phyloP scores from a whole-genome alignment of 2,113 vertebrate genomes.

The Argyrosomus japonicus region DNA sequence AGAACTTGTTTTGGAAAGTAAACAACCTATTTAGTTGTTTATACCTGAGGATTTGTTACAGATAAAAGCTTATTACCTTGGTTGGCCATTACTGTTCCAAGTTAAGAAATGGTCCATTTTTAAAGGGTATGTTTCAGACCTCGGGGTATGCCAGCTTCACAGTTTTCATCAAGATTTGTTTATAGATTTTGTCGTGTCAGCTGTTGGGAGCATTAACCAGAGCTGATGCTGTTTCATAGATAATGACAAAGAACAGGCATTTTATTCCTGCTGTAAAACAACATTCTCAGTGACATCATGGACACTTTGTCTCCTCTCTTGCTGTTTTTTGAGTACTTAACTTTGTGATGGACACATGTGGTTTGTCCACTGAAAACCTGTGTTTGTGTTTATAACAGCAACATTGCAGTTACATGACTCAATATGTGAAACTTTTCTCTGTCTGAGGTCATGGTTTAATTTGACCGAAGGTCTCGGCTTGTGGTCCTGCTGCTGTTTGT shows the following conservation, averaged over 20 bases:
- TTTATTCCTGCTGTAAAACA: constrained; percentile 38
- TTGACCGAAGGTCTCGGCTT: constrained; percentile 35
- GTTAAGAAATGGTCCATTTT: neutral
- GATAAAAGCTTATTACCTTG: neutral
- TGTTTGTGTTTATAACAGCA: constrained; percentile 48
- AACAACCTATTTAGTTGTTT: neutral
- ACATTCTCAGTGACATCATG: constrained; percentile 42
- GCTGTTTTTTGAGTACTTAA: constrained; percentile 33
- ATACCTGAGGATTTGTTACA: neutral
- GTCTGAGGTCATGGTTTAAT: constrained; percentile 72
- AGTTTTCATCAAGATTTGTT: constrained; percentile 10
- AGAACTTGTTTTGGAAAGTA: neutral
- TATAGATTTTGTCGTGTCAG: neutral
- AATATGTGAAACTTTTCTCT: constrained; percentile 41
- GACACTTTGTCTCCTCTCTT: constrained; percentile 13
- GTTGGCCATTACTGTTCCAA: too few species aligned
- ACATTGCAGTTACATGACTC: constrained; percentile 43
- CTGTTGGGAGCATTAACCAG: neutral
- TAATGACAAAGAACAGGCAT: constrained; percentile 32
- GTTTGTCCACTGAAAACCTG: constrained; percentile 27
- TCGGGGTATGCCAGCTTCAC: neutral
- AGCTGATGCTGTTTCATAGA: constrained; percentile 20
- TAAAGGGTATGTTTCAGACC: constrained; percentile 4
- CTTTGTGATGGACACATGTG: constrained; percentile 33
- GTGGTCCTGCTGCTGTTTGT: constrained; percentile 70